Evolutionary conservation across 1,140 invertebrate genomes (phyloP).

Genomic region (Brachystomella parvula): DNA sequence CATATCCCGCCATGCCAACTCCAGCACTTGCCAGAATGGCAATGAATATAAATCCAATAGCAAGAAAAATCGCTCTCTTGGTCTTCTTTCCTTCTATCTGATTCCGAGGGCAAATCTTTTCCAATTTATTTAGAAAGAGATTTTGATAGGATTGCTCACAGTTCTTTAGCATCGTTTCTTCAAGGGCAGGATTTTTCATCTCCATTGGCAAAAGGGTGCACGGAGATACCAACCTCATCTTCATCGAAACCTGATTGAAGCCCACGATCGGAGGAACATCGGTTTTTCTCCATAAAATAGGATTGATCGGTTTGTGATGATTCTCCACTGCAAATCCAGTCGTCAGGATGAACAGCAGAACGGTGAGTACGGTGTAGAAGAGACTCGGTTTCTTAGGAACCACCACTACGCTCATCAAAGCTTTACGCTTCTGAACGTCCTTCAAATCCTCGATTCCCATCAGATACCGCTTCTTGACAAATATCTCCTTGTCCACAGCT

Average conservation of each 20-base stretch:
- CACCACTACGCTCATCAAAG: background rate
- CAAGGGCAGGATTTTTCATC: background rate
- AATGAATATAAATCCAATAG: background rate
- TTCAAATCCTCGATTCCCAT: background rate
- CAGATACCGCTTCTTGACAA: background rate
- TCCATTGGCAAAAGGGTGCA: constrained; percentile 19
- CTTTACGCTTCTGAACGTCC: background rate
- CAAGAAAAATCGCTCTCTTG: constrained; percentile 10
- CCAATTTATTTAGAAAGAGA: constrained; percentile 21
- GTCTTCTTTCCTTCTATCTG: background rate
- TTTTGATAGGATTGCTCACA: constrained; percentile 19
- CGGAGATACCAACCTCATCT: constrained; percentile 14
- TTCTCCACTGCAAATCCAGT: background rate
- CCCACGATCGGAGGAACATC: constrained; percentile 3
- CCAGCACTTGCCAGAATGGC: constrained; percentile 15
- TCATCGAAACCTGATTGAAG: constrained; percentile 12
- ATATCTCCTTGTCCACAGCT: constrained; percentile 1
- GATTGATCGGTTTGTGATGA: background rate
- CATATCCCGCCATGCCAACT: constrained; percentile 15
- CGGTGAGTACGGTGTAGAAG: no score
- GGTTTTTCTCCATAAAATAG: constrained; percentile 22
- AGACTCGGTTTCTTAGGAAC: background rate
- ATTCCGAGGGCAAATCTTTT: constrained; percentile 23
- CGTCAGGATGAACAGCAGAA: background rate
- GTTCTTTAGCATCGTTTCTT: background rate